Conservation (phyloP, 92 coral and sea anemone species). For the Isaurus tuberculatus region DNA sequence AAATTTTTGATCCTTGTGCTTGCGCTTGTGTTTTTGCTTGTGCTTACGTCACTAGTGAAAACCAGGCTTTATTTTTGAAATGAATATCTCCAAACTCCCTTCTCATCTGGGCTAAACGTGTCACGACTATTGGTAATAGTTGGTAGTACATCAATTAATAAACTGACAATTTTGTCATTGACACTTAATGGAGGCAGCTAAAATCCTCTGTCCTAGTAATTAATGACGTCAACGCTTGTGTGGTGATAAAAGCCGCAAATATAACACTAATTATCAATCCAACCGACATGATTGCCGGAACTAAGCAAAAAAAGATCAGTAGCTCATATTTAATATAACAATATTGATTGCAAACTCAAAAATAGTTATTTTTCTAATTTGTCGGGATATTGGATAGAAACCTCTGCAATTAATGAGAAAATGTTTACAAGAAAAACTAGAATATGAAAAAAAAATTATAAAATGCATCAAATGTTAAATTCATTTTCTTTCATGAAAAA, state of each 20-base stretch:
- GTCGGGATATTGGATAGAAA: neutral
- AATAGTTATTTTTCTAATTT: neutral
- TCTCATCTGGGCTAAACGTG: too few species aligned
- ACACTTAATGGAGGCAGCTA: too few species aligned
- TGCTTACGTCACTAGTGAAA: too few species aligned
- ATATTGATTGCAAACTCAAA: neutral
- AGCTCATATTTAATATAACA: neutral
- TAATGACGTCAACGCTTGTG: neutral
- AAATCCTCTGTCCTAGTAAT: neutral
- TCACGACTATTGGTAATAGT: too few species aligned
- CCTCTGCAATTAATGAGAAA: neutral
- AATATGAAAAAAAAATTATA: neutral
- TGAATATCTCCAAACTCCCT: too few species aligned
- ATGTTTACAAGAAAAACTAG: neutral
- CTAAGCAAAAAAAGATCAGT: neutral
- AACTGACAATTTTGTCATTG: too few species aligned
- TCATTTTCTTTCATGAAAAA: neutral
- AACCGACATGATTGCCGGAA: neutral
- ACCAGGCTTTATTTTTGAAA: too few species aligned
- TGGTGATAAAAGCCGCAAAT: neutral
- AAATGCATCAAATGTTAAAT: neutral
- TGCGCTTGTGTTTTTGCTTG: too few species aligned
- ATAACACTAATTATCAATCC: neutral
- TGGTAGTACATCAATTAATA: too few species aligned
- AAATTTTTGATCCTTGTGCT: too few species aligned